Evolutionary conservation across 2,113 vertebrate species (phyloP), one percentile per base, ranked within the genome.

Genomic region (Sebastes schlegelii): DNA sequence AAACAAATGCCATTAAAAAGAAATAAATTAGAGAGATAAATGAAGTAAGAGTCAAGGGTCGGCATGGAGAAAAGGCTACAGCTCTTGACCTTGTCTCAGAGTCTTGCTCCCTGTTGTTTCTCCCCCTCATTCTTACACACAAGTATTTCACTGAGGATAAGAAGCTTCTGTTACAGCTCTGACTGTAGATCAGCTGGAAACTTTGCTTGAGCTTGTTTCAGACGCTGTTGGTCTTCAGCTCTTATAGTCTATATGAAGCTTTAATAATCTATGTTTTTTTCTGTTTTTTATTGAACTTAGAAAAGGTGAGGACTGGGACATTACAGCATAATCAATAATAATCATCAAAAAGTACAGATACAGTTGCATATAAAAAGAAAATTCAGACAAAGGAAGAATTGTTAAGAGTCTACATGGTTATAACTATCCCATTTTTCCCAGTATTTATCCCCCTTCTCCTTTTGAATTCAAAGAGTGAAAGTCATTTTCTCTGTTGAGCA

Each of bases 21-120:
- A 85, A 85, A 89, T 89, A 81, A 76, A 89, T 90, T 23, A 9
- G 61, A 79, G 86, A 89, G 89, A 92, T 91, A 92, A 92, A 92
- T 91, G 87, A 88, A 73, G 78, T 40, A 2, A n/a, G 60, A 70
- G 83, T 86, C 74, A 89, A 60, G 49, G 86, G 86, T 87, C 69
- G 0, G 52, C 55, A 0, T 2, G 55, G 77, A 86, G 89, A 88
- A 91, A 90, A 84, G 77, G 74, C 89, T 46, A 10, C 11, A 79
- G 86, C 85, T 83, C 89, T 85, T 82, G 88, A 91, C 91, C 89
- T 89, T 78, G 85, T 89, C 77, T 86, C 51, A 13, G 58, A 71
- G 66, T 90, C 68, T 82, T 13, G 0, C 87, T 84, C 86, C 87
- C 84, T 79, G 86, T 88, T 88, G 90, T 60, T 87, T 88, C 80